Evolutionary conservation across 2,888 invertebrate species (phyloP), one percentile per base, ranked within the genome.

Genomic region (Tyria jacobaeae): DNA sequence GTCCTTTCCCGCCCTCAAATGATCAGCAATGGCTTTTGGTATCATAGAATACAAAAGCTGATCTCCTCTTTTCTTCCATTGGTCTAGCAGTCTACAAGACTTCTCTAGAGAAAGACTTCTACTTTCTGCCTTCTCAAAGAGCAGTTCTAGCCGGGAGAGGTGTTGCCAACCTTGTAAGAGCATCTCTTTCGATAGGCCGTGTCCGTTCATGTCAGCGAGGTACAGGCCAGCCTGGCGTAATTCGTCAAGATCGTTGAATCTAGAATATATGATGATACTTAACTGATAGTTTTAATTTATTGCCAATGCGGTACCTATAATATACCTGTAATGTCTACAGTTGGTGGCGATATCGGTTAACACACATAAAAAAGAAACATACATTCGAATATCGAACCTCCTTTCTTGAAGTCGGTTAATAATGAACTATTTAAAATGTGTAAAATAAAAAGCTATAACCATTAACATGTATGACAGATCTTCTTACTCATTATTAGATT

Each of bases 1-100:
- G 79, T 96, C 96, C 64, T 96, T 95, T 0, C 98, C 98, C 24
- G 95, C 92, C 62, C 97, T 94, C 76, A 98, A 94, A 68, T 97
- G 95, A 80, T 97, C 97, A 0, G 98, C 98, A 17, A 98, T 96
- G 2, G 96, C 96, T 79, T 96, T 96, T 0, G 98, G 98, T 81
- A 98, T 97, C 98, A 98, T 98, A 0, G 98, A 98, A 83, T 98
- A 98, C 0, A 98, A 91, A 5, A 98, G 92, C 72, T 97, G 97
- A 81, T 98, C 98, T 0, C 98, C 97, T 72, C 97, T 95, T 62
- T 96, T 95, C 86, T 98, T 97, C 97, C 98, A 98, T 37, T 96
- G 96, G 82, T 98, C 98, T 17, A 97, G 91, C 24, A 97, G 91
- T 57, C 96, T 94, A 79, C 97, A 95, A 41, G 97, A 97, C 73